Base-by-base conservation (phyloP, 2,888 invertebrate species). In the Tiliacea aurago region DNA sequence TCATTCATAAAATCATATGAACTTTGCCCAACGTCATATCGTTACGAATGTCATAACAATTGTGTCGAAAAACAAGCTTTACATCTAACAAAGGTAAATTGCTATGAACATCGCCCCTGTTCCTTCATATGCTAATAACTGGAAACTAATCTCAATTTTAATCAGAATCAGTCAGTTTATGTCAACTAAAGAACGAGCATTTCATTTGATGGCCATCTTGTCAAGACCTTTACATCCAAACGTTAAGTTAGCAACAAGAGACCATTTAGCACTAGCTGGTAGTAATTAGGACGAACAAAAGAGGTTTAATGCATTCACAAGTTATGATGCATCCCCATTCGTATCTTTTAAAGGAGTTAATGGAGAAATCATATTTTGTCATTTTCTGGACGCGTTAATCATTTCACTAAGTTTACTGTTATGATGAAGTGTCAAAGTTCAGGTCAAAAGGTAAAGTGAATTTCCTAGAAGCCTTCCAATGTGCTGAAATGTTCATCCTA, bases 131-230 rank as follows among this genome's bases (percentile, higher is more conserved):
- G 89, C 85, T 83, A 90, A 90, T 90, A 85, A 82, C 71, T 75
- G 72, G 53, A 87, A 90, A 85, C 86, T 89, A 90, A 90, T 90
- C 87, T 85, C 84, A 78, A 77, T 85, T 89, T 86, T 88, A 90
- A 90, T 90, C 89, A 90, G 75, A 89, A 87, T 84, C 89, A 88
- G 88, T 88, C 89, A 86, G 87, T 88, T 88, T 87, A 89, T 87
- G 89, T 90, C 90, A 90, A 86, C 84, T 80, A 81, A 84, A 80
- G 75, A 76, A 87, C 78, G 84, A 87, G 78, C 81, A 84, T 84
- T 88, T 78, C 76, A 78, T 85, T 86, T 86, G 83, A 87, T 77
- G 83, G 77, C 89, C 79, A 83, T 47, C 70, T 84, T 81, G 66
- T 65, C 33, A 59, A 75, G 85, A 86, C 18, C 87, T 76, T 20